Conservation (phyloP, 1,140 invertebrate genomes). For the Bombyx mandarina region DNA sequence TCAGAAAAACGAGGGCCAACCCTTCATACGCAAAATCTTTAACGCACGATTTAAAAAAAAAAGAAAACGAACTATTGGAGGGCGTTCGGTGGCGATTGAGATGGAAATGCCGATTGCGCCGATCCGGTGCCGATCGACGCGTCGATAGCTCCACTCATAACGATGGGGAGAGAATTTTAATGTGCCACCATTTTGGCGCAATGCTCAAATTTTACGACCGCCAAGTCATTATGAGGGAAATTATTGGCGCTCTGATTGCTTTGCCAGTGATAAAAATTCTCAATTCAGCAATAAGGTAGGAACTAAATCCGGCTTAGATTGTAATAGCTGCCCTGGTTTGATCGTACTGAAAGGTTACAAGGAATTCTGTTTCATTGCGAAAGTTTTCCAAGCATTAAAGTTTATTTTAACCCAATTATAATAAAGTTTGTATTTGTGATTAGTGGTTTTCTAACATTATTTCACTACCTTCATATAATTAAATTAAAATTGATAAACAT, state of each 20-base stretch:
- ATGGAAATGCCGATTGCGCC: constrained; percentile 61
- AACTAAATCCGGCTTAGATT: constrained; percentile 62
- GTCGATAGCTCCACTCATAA: constrained; percentile 64
- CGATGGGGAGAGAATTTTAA: constrained; percentile 69
- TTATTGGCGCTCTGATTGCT: constrained; percentile 70
- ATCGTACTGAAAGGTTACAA: no score
- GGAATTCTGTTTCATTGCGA: constrained; percentile 2
- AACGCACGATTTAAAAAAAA: constrained; percentile 68
- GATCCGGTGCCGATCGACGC: constrained; percentile 41
- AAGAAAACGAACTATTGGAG: constrained; percentile 50
- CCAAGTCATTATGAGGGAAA: constrained; percentile 69
- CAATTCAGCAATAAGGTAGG: constrained; percentile 66
- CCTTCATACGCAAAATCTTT: constrained; percentile 65
- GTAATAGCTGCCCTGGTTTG: constrained; percentile 26
- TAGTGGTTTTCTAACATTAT: no score
- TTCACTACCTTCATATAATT: no score
- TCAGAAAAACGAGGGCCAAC: constrained; percentile 24
- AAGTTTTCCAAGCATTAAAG: constrained; percentile 6
- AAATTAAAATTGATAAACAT: no score
- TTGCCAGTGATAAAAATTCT: constrained; percentile 70
- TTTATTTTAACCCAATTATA: no score
- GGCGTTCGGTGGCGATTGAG: constrained; percentile 35
- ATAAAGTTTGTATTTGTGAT: no score
- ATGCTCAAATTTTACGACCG: constrained; percentile 69
- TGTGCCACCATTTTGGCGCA: constrained; percentile 69